phyloP scores from a whole-genome alignment of 2,888 invertebrate genomes.

The Sialis lutaria region DNA sequence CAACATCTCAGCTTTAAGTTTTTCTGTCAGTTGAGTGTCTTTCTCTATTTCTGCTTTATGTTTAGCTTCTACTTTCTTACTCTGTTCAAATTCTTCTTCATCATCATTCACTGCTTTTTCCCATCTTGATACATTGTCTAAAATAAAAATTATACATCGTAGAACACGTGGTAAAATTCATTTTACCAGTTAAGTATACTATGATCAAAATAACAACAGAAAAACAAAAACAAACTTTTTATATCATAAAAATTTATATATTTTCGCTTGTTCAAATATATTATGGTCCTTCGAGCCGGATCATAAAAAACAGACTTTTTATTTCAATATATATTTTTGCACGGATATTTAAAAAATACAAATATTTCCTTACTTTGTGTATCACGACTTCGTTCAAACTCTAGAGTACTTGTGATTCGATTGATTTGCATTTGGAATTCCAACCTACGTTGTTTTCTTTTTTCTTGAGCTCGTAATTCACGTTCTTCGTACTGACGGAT shows the following conservation, averaged over 20 bases:
- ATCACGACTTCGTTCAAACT: conserved; percentile 89
- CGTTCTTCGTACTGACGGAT: conserved; percentile 97
- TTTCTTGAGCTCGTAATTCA: conserved; percentile 87
- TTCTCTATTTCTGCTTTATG: conserved; percentile 70
- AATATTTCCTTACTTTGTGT: conserved; percentile 50
- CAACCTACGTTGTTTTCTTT: conserved; percentile 82
- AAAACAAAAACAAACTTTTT: no score
- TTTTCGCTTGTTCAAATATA: no score
- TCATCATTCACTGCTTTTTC: conserved; percentile 83
- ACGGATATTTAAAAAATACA: no score
- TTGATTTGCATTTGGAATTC: conserved; percentile 96
- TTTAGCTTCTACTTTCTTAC: conserved; percentile 56
- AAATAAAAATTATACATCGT: no score
- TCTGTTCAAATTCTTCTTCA: conserved; percentile 68
- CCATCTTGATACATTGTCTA: conserved; percentile 66
- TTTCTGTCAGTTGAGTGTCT: conserved; percentile 70
- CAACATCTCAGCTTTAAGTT: conserved; percentile 59
- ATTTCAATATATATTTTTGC: no score
- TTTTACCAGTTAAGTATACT: no score
- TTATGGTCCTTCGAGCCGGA: no score
- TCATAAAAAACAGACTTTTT: no score
- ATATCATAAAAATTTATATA: no score
- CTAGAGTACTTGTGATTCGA: conserved; percentile 82
- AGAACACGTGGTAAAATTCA: no score
- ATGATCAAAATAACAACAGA: no score